Evolutionary conservation across 2,113 vertebrate genomes (phyloP), one percentile per base, ranked within the genome.

Genomic region (Nesoenas mayeri): DNA sequence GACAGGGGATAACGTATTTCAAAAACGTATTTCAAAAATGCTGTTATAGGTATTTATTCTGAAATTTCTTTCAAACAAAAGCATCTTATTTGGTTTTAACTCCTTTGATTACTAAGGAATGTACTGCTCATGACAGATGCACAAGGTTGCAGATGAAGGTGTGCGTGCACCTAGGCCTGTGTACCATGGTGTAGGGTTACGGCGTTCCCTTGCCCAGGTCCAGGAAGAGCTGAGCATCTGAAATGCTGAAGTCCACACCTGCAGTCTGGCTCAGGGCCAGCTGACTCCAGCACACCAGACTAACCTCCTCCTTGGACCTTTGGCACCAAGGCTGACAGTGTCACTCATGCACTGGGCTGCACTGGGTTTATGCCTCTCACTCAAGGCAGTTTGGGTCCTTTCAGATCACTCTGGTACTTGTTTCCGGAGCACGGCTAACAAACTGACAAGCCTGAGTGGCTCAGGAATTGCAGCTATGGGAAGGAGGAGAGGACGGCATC

Each of bases 181-280:
- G 40, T 8, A 8, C 42, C 32, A n/a, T 1, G 0, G 4, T 5
- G 53, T 4, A 57, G 38, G 38, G 66, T 72, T 42, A 19, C 6
- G 1, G 36, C 0, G 1, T 61, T 60, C 34, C 56, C 40, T 38
- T 9, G 53, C 62, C 15, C 53, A 38, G 53, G 40, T 34, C 38
- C 65, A 1, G 12, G 74, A 88, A 69, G 32, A 65, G 38, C 36
- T 18, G 66, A 74, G 67, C 66, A 22, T 51, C 62, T 48, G 56
- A 69, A 78, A 70, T 67, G 87, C 84, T 87, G 36, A 94, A 81
- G 53, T 87, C 78, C 57, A 44, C 34, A 79, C 20, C 73, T 81
- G 88, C 87, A 56, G 2, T 4, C 57, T 74, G 92, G 57, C 89
- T 72, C 20, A 24, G 67, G 77, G 79, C 91, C 91, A 82, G 44